phyloP scores from a whole-genome alignment of 2,888 invertebrate genomes.

The Cerceris ruficornis region DNA sequence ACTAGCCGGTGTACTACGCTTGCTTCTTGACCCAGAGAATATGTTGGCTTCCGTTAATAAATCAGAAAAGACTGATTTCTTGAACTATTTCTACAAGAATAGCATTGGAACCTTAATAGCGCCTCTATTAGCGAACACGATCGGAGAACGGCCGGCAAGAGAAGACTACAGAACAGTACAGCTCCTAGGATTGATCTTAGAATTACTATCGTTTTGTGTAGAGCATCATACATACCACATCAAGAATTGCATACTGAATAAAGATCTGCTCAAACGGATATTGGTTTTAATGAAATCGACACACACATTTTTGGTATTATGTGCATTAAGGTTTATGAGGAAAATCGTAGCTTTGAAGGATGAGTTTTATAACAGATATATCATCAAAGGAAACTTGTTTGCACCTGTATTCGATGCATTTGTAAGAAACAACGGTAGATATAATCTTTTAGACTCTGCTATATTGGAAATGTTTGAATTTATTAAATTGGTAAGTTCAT shows the following conservation, averaged over 20 bases:
- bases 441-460: slow-evolving; percentile 99
- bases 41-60: slow-evolving; percentile 97
- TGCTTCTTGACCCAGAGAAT: slow-evolving; percentile 98
- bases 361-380: slow-evolving; percentile 98
- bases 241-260: slow-evolving; percentile 98
- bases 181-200: slow-evolving; percentile 95
- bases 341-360: slow-evolving; percentile 98
- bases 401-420: slow-evolving; percentile 98
- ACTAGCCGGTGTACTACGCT: slow-evolving; percentile 95
- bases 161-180: slow-evolving; percentile 99
- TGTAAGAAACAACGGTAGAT: slow-evolving; percentile 97
- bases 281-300: slow-evolving; percentile 97
- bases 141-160: slow-evolving; percentile 92
- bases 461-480: slow-evolving; percentile 99
- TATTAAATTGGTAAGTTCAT: slow-evolving; percentile 89
- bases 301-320: slow-evolving; percentile 98
- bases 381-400: slow-evolving; percentile 96
- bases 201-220: slow-evolving; percentile 98
- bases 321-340: slow-evolving; percentile 97
- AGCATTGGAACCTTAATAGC: slow-evolving; percentile 98
- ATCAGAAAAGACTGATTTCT: slow-evolving; percentile 98
- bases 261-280: slow-evolving; percentile 97
- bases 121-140: slow-evolving; percentile 96
- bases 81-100: slow-evolving; percentile 99
- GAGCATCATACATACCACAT: slow-evolving; percentile 99